Evolutionary conservation across 2,797 vertebrate species (phyloP).

Genomic region (Falco novaeseelandiae): DNA sequence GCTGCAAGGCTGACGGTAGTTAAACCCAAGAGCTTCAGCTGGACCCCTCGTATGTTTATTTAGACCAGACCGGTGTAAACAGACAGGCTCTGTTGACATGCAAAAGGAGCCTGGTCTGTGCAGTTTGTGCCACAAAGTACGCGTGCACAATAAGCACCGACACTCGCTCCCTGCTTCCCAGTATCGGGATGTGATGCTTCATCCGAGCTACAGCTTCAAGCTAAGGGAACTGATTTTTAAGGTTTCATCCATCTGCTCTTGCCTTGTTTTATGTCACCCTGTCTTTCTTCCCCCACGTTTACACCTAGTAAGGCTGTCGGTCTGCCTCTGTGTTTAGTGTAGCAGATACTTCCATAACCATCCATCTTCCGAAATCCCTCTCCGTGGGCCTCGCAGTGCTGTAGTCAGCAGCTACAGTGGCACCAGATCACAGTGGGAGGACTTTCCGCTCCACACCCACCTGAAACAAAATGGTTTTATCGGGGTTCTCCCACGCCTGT

Average conservation of each 20-base stretch:
- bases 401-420: not conserved
- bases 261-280: not conserved
- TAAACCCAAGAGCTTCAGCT: constrained; percentile 5
- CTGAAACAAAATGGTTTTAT: not conserved
- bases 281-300: not conserved
- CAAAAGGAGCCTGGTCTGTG: not conserved
- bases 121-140: not conserved
- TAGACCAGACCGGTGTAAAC: not conserved
- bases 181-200: not conserved
- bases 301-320: not conserved
- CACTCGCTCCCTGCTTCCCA: not conserved
- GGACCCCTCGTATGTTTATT: not conserved
- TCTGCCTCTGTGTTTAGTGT: not conserved
- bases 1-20: not conserved
- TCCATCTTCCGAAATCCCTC: not conserved
- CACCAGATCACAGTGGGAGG: not conserved
- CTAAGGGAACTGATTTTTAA: not conserved
- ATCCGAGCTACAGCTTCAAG: not conserved
- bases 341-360: not conserved
- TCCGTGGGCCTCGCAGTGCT: accelerated
- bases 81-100: not conserved
- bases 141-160: accelerated
- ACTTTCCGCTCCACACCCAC: not conserved
- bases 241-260: not conserved
- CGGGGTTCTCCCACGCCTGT: constrained; percentile 23